These are phyloP conservation scores for Sebastes aleutianus DNA, from an alignment of 2,797 vertebrate genomes.

Conservation along the genomic window DNA sequence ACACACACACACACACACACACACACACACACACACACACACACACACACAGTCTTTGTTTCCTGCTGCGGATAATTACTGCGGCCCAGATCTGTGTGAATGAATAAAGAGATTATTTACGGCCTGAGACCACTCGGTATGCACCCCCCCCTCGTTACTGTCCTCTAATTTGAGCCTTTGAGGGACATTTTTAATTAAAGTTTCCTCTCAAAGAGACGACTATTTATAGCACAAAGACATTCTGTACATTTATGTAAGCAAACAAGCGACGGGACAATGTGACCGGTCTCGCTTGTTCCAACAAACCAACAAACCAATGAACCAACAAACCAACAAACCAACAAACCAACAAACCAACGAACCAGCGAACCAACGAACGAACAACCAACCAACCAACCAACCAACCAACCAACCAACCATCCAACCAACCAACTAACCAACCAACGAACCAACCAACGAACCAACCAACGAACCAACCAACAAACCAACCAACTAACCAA, in stretches of 20 bases:
- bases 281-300: not conserved
- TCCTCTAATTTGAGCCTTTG: slow-evolving; percentile 66
- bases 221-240: slow-evolving; percentile 73
- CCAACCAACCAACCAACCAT: no score
- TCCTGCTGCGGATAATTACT: slow-evolving; percentile 70
- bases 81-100: slow-evolving; percentile 74
- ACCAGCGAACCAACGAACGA: no score
- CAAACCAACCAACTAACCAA: rapidly evolving
- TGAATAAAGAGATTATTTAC: slow-evolving; percentile 80
- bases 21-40: not conserved
- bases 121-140: slow-evolving; percentile 69
- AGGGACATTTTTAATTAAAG: slow-evolving; percentile 66
- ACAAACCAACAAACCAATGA: no score
- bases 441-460: no score
- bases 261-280: slow-evolving; percentile 1
- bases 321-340: no score
- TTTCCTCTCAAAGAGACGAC: slow-evolving; percentile 53
- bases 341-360: no score
- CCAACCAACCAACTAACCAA: no score
- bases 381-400: no score
- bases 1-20: no score
- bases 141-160: slow-evolving; percentile 52
- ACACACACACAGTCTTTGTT: slow-evolving; percentile 27
- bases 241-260: slow-evolving; percentile 71
- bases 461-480: no score